Evolutionary conservation across 2,113 vertebrate genomes (phyloP), one percentile per base, ranked within the genome.

Genomic region (Neopipo cinnamomea): DNA sequence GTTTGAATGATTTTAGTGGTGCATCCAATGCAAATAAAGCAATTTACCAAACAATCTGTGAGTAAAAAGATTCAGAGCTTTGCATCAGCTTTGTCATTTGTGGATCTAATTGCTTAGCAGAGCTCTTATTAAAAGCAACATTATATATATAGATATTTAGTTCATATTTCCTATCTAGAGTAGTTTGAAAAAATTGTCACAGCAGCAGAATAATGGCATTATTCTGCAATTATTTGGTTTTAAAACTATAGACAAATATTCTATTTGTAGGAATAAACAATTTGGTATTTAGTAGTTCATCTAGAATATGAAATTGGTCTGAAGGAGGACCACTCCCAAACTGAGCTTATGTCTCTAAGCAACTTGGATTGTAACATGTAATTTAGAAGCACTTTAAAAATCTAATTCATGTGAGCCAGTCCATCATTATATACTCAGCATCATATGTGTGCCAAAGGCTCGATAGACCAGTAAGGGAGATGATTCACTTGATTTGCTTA

Each of bases 401-500:
- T 80, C 30, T 65, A 61, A 85, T 82, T 92, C 30, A 15, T 85
- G 63, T 70, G 71, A 90, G 24, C 33, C 39, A 78, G 49, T 83
- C 15, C 41, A 30, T 76, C 65, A 91, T 86, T 81, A 73, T 46
- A 55, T 66, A 53, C 33, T 22, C 63, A 28, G 49, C 70, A 85
- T 88, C 58, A 21, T 46, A 21, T 88, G 20, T 61, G 39, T 75
- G 35, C 80, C 55, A 50, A 72, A 80, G 89, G 72, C 91, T 85
- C 85, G 71, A 66, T 12, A 74, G 35, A 89, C 91, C 65, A 78
- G 91, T 74, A 83, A 80, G 41, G 79, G 56, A 79, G 71, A 80
- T 94, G 91, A 96, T 91, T 95, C 88, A 93, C 71, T 77, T 91
- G 90, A 84, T 92, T 95, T 95, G 53, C 77, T 85, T 96, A 35